Evolutionary conservation across 2,888 invertebrate species (phyloP).

Genomic region (Unio delphinus): DNA sequence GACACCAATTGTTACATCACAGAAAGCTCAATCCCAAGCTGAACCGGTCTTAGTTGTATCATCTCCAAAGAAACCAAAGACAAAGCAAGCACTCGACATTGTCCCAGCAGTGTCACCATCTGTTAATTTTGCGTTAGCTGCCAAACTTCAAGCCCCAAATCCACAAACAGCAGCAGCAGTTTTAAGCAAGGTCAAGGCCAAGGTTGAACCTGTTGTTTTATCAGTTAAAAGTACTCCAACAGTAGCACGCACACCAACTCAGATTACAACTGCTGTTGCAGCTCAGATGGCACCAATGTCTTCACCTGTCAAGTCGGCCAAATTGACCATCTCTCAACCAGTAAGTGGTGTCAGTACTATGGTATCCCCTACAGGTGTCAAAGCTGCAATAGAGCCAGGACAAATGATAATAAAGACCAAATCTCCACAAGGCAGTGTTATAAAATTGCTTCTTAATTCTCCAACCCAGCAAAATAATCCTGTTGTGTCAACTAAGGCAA

Average conservation of each 20-base stretch:
- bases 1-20: slow-evolving; percentile 1
- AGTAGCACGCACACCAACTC: too few species aligned
- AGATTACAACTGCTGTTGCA: too few species aligned
- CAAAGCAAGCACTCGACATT: slow-evolving; percentile 1
- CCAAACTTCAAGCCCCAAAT: too few species aligned
- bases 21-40: slow-evolving; percentile 1
- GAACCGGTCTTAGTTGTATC: not conserved
- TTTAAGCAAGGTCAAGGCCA: not conserved
- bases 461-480: slow-evolving; percentile 51
- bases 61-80: slow-evolving; percentile 3
- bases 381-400: too few species aligned
- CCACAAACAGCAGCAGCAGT: not conserved
- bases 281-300: too few species aligned
- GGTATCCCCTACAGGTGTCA: too few species aligned
- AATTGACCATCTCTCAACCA: too few species aligned
- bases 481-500: slow-evolving; percentile 39
- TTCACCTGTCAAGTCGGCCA: too few species aligned
- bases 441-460: slow-evolving; percentile 60
- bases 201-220: not conserved
- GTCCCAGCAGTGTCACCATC: not conserved
- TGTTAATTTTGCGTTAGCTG: too few species aligned
- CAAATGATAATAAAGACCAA: not conserved
- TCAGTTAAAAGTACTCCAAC: not conserved
- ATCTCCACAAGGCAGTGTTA: slow-evolving; percentile 48
- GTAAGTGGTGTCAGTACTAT: too few species aligned